These are phyloP conservation scores for Pluvialis apricaria DNA, from an alignment of 2,113 vertebrate species.

Conservation along the genomic window DNA sequence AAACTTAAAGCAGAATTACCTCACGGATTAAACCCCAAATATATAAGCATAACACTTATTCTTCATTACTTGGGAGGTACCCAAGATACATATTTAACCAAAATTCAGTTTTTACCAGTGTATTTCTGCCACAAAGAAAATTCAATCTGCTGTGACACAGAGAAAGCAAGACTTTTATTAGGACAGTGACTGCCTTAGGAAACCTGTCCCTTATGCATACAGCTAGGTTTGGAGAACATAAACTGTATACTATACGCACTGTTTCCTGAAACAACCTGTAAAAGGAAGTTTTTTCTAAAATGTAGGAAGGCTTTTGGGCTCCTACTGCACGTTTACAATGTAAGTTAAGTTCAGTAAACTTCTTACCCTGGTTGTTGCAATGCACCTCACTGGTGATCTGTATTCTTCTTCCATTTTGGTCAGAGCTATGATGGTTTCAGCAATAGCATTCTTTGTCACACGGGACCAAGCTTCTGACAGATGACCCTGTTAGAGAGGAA, in stretches of 20 bases:
- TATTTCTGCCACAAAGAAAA: not conserved
- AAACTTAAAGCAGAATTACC: not conserved
- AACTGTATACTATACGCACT: not conserved
- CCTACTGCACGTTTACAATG: not conserved
- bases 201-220: not conserved
- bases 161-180: not conserved
- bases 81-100: not conserved
- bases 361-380: constrained; percentile 93
- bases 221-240: not conserved
- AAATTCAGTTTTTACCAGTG: not conserved
- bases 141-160: not conserved
- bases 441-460: constrained; percentile 98
- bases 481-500: constrained; percentile 81
- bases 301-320: not conserved
- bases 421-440: constrained; percentile 97
- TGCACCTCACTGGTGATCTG: constrained; percentile 92
- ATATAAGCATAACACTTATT: not conserved
- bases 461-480: constrained; percentile 97
- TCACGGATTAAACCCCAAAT: not conserved
- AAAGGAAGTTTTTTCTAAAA: not conserved
- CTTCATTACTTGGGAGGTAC: not conserved
- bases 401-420: constrained; percentile 99
- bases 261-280: not conserved
- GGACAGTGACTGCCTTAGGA: not conserved
- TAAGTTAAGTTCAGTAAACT: not conserved